Percentiles rank a stretch among this genome's conserved stretches.
phyloP scores from a whole-genome alignment of 2,113 vertebrate genomes.

The Neotoma lepida region DNA sequence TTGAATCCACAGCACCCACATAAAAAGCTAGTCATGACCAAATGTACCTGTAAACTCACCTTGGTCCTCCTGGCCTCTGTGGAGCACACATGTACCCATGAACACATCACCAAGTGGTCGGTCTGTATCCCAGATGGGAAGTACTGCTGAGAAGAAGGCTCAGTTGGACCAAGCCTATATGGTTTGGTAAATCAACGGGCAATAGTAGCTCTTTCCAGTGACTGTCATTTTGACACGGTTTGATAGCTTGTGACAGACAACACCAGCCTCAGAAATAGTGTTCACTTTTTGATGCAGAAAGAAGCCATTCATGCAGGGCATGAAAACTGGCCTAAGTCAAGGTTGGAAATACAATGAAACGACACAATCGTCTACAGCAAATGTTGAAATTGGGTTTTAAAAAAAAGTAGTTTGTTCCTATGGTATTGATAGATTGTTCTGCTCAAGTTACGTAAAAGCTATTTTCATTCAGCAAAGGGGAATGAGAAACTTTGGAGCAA shows the following conservation, averaged over 20 bases:
- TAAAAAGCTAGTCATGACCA: background rate
- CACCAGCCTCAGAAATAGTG: background rate
- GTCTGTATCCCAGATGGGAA: background rate
- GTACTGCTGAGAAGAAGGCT: background rate
- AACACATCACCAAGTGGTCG: background rate
- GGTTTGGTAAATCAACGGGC: background rate
- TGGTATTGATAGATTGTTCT: background rate
- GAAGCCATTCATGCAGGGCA: background rate
- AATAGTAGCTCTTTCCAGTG: background rate
- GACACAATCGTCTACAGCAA: background rate
- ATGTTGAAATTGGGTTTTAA: background rate
- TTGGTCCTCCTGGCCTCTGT: background rate
- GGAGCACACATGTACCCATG: background rate
- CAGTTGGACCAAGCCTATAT: background rate
- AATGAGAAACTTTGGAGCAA: background rate
- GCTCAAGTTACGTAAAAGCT: background rate
- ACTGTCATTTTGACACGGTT: background rate
- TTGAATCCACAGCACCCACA: background rate
- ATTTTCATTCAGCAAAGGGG: background rate
- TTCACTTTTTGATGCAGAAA: background rate
- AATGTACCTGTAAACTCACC: background rate
- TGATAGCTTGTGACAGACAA: constrained; percentile 6
- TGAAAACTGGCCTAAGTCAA: background rate
- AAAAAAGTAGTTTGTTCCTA: background rate
- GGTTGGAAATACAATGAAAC: constrained; percentile 9